Evolutionary conservation across 2,113 vertebrate species (phyloP).

Genomic region (Hemicordylus capensis): DNA sequence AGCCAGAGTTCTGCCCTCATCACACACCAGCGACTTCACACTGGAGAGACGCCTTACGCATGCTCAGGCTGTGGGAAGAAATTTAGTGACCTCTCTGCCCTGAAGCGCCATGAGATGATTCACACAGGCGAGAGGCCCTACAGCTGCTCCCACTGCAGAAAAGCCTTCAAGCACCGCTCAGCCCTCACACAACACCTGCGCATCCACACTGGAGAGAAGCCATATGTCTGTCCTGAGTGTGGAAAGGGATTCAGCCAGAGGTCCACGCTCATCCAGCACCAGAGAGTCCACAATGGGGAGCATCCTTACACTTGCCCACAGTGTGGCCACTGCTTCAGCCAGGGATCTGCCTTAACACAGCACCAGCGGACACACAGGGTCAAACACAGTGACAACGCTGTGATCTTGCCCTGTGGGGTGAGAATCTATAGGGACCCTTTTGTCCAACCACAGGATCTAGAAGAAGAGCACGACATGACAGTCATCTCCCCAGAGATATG

Average conservation of each 20-base stretch:
- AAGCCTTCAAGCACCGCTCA: neutral
- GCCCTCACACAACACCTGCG: neutral
- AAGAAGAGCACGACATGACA: neutral
- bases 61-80: too few relatives aligned
- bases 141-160: neutral
- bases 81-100: too few relatives aligned
- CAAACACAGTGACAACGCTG: too few relatives aligned
- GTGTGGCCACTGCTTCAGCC: neutral
- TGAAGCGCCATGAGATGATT: neutral
- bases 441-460: neutral
- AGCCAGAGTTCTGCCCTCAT: constrained; percentile 55
- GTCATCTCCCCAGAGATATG: neutral
- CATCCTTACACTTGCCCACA: neutral
- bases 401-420: too few relatives aligned
- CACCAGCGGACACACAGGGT: too few relatives aligned
- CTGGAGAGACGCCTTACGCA: too few relatives aligned
- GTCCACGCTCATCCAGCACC: neutral
- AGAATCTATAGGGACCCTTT: neutral
- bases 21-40: constrained; percentile 43
- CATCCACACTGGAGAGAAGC: too few relatives aligned
- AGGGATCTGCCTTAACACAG: neutral
- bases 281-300: neutral
- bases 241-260: neutral
- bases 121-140: neutral
- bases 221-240: neutral